These are phyloP conservation scores for Smutsia temminckii DNA, from an alignment of 2,797 vertebrate genomes.

Conservation along the genomic window DNA sequence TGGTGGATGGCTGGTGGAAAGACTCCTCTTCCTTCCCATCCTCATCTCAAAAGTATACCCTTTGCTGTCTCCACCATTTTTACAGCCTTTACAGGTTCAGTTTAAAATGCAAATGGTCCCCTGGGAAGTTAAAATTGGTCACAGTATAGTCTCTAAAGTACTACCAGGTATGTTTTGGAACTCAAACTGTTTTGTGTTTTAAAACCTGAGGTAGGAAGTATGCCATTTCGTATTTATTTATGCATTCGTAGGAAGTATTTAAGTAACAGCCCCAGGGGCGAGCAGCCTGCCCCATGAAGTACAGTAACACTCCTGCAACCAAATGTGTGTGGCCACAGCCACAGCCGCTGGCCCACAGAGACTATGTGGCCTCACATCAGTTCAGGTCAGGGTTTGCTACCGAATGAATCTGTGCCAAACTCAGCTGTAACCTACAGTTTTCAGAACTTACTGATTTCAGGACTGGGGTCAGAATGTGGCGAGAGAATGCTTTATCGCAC, in stretches of 20 bases:
- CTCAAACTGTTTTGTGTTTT: neutral
- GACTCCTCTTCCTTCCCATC: neutral
- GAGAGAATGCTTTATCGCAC: rapidly evolving
- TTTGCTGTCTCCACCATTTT: neutral
- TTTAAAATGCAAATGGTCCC: neutral
- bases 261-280: neutral
- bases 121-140: neutral
- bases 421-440: rapidly evolving
- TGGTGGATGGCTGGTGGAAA: neutral
- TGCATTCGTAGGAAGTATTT: too few species aligned
- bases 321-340: rapidly evolving
- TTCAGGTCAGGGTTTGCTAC: neutral
- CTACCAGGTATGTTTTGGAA: neutral
- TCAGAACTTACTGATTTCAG: neutral
- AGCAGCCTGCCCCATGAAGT: neutral
- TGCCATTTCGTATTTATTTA: too few species aligned
- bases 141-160: neutral
- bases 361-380: neutral
- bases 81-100: neutral
- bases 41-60: neutral
- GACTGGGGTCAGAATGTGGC: rapidly evolving
- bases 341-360: too few species aligned
- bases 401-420: neutral
- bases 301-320: rapidly evolving
- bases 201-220: neutral